These are phyloP conservation scores for Tragelaphus oryx DNA, from an alignment of 2,797 vertebrate genomes.

Conservation along the genomic window DNA sequence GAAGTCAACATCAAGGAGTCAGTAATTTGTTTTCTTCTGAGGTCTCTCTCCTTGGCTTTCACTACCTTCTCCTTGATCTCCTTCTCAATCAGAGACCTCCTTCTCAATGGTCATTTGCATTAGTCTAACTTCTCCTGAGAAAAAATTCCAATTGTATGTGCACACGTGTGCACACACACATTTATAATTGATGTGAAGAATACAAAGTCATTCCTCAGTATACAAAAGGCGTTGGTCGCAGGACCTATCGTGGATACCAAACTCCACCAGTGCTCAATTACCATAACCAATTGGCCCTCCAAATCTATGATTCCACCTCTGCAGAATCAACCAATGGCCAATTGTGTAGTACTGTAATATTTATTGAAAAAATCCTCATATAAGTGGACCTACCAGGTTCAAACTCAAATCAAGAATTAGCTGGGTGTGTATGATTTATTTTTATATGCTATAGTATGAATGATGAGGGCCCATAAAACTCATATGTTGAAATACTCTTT, in stretches of 20 bases:
- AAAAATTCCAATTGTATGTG: not conserved
- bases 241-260: not conserved
- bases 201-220: not conserved
- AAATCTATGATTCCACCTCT: not conserved
- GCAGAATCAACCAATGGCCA: not conserved
- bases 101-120: not conserved
- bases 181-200: not conserved
- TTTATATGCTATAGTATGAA: not conserved
- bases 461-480: not conserved
- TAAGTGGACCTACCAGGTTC: not conserved
- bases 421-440: not conserved
- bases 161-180: accelerated
- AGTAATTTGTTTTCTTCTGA: not conserved
- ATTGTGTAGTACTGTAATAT: not conserved
- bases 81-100: not conserved
- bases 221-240: not conserved
- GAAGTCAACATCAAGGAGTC: not conserved
- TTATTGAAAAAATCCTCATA: not conserved
- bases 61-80: not conserved
- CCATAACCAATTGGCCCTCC: not conserved
- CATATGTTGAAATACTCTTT: not conserved
- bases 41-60: not conserved
- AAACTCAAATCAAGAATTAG: not conserved
- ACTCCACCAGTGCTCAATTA: not conserved
- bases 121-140: not conserved